Conservation (phyloP, 2,888 invertebrate species). For the Cryptophagus acutangulus region DNA sequence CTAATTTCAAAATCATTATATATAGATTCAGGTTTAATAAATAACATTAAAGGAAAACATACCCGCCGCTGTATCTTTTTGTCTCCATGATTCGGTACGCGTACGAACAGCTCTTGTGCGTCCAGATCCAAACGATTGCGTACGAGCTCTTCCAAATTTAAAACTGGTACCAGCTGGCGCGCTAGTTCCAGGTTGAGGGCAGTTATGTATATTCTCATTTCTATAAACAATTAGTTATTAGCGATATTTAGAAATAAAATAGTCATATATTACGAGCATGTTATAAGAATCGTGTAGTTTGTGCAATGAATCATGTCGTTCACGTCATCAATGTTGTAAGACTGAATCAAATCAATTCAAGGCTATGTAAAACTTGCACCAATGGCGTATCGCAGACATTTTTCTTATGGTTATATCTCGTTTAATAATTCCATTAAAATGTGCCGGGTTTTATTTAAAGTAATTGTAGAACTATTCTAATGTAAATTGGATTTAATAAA, state of each 20-base stretch:
- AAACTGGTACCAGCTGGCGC: constrained; percentile 42
- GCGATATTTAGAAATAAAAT: not conserved
- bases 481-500: no score
- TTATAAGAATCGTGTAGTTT: no score
- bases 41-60: constrained; percentile 6
- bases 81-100: constrained; percentile 43
- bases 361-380: no score
- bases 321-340: no score
- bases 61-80: constrained; percentile 35
- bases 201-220: constrained; percentile 31
- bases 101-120: constrained; percentile 36
- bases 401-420: no score
- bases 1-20: not conserved
- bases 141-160: constrained; percentile 38
- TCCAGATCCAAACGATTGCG: constrained; percentile 45
- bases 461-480: no score
- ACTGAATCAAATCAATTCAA: no score
- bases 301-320: no score
- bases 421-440: no score
- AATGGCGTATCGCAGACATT: no score
- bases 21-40: not conserved
- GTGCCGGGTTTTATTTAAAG: no score
- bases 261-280: no score
- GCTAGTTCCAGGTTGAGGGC: constrained; percentile 44
- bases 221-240: constrained; percentile 21